Evolutionary conservation across 2,113 vertebrate species (phyloP).

Genomic region (Neogale vison): DNA sequence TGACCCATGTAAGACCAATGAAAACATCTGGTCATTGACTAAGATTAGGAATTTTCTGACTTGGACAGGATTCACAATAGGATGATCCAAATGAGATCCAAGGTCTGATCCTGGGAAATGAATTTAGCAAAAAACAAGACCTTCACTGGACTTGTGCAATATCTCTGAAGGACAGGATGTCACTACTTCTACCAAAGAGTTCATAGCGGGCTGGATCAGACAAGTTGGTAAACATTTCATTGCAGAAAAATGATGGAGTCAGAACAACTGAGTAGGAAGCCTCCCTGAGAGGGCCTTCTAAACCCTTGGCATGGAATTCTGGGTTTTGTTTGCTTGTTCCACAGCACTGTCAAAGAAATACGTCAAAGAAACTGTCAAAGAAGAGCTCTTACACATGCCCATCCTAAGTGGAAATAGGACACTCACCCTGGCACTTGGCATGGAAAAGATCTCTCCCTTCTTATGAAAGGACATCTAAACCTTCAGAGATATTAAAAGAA

Average conservation of each 20-base stretch:
- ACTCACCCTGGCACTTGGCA: background rate
- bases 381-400: background rate
- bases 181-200: background rate
- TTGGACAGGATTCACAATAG: background rate
- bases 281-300: background rate
- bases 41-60: background rate
- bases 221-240: background rate
- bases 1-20: background rate
- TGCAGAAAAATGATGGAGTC: background rate
- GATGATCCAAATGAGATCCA: background rate
- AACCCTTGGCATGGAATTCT: background rate
- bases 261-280: background rate
- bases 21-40: background rate
- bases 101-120: background rate
- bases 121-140: background rate
- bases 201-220: background rate
- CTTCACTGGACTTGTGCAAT: background rate
- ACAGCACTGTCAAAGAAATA: background rate
- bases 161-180: background rate
- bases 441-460: conserved; percentile 23
- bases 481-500: conserved; percentile 33
- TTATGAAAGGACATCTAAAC: conserved; percentile 26
- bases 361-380: background rate
- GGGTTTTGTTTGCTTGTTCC: background rate
- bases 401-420: background rate